Evolutionary conservation across 2,797 vertebrate genomes (phyloP).

Genomic region (Huso huso): DNA sequence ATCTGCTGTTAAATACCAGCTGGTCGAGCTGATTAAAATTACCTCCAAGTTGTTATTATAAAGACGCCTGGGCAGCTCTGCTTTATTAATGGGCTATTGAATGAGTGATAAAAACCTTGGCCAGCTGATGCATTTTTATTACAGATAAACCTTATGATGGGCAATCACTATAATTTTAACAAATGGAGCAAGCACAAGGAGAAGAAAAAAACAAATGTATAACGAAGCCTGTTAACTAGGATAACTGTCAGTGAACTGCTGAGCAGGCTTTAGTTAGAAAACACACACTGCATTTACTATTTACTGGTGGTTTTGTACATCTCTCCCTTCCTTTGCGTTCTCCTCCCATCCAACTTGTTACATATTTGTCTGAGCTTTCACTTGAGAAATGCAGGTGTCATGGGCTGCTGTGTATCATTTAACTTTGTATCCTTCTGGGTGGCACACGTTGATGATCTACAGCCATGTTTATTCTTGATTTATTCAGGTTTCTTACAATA

Average conservation of each 20-base stretch:
- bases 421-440: not conserved
- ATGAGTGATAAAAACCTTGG: slow-evolving; percentile 78
- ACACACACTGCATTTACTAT: not conserved
- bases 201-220: slow-evolving; percentile 38
- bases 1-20: slow-evolving; percentile 83
- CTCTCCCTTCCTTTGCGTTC: not conserved
- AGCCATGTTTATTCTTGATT: too few relatives aligned
- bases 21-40: slow-evolving; percentile 83
- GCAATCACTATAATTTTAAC: slow-evolving; percentile 79
- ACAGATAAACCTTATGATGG: slow-evolving; percentile 78
- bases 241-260: not conserved
- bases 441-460: not conserved
- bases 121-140: slow-evolving; percentile 80
- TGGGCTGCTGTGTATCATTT: not conserved
- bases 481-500: too few relatives aligned
- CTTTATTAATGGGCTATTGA: slow-evolving; percentile 85
- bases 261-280: not conserved
- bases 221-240: slow-evolving; percentile 16
- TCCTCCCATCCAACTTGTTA: not conserved
- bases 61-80: slow-evolving; percentile 74
- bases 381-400: not conserved
- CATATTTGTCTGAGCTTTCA: not conserved
- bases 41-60: slow-evolving; percentile 79
- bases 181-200: slow-evolving; percentile 55
- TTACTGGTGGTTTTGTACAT: not conserved